Evolutionary conservation across 2,113 vertebrate genomes (phyloP).

Genomic region (Upupa epops): DNA sequence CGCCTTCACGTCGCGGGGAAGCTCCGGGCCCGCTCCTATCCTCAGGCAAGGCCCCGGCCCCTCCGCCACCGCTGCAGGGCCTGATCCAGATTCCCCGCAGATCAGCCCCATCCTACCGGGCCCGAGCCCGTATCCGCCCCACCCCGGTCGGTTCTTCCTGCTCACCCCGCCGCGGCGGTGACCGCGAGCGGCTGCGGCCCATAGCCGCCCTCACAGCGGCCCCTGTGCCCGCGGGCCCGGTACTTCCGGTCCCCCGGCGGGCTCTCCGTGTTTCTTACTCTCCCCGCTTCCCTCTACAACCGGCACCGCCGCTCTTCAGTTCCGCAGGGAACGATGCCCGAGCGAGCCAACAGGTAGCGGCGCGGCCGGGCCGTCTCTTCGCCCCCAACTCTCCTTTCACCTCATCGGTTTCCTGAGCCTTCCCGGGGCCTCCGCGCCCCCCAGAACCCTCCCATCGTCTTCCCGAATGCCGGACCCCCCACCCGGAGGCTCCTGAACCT

Average conservation of each 20-base stretch:
- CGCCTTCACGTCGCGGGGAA: no score
- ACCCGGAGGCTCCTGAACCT: no score
- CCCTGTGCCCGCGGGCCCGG: background rate
- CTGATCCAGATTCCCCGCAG: no score
- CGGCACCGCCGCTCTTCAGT: background rate
- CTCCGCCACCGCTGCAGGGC: no score
- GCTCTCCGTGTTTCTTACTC: no score
- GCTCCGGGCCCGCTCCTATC: background rate
- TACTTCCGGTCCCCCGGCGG: background rate
- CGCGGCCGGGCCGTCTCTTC: no score
- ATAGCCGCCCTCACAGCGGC: background rate
- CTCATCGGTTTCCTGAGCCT: no score
- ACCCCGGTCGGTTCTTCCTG: background rate
- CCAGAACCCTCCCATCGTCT: no score
- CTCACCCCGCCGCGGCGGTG: slow-evolving; percentile 30
- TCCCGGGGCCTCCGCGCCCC: no score
- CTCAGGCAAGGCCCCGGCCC: background rate
- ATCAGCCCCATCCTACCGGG: no score
- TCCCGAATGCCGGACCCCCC: no score
- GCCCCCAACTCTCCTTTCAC: background rate
- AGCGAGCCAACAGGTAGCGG: rapidly evolving
- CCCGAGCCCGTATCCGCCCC: background rate
- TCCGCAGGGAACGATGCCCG: background rate
- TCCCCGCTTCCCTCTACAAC: background rate
- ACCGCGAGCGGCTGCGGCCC: slow-evolving; percentile 31